A percentile compares a stretch with the other conserved stretches of the same genome.
These are phyloP conservation scores for Zaprionus kolodkinae DNA, from an alignment of 1,140 invertebrate genomes.

Conservation along the genomic window DNA sequence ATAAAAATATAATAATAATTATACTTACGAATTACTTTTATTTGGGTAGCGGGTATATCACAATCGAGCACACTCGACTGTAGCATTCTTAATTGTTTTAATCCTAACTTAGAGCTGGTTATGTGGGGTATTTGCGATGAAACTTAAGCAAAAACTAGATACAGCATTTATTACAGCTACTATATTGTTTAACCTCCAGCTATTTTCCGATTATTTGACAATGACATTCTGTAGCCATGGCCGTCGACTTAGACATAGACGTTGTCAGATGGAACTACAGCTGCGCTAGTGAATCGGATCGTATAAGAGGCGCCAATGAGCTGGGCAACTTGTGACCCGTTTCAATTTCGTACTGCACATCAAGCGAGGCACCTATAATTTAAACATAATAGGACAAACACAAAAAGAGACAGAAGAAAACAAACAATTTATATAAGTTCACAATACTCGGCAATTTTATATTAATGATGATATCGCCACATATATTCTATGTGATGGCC, in stretches of 20 bases:
- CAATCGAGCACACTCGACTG: too few species aligned
- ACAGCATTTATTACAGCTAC: constrained; percentile 71
- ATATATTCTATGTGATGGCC: constrained; percentile 12
- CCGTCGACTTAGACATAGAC: constrained; percentile 28
- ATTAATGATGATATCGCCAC: constrained; percentile 8
- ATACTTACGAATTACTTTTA: constrained; percentile 1
- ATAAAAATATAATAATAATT: too few species aligned
- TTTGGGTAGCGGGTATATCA: background rate
- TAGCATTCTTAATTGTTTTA: constrained; percentile 8
- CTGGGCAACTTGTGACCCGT: constrained; percentile 90
- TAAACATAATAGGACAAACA: constrained; percentile 12
- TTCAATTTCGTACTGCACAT: constrained; percentile 92
- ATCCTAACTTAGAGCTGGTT: constrained; percentile 51
- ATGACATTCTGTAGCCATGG: constrained; percentile 29
- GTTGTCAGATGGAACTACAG: constrained; percentile 85
- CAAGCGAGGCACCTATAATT: constrained; percentile 87
- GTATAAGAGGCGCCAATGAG: constrained; percentile 91
- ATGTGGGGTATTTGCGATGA: constrained; percentile 30
- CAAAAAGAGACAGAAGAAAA: constrained; percentile 18
- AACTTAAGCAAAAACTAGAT: constrained; percentile 75
- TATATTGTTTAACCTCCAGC: constrained; percentile 60
- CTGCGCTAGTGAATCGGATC: constrained; percentile 89
- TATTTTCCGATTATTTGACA: constrained; percentile 30
- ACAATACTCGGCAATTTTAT: constrained; percentile 33
- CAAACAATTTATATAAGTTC: constrained; percentile 14